Evolutionary conservation across 2,797 vertebrate genomes (phyloP).

Genomic region (Thamnophis elegans): DNA sequence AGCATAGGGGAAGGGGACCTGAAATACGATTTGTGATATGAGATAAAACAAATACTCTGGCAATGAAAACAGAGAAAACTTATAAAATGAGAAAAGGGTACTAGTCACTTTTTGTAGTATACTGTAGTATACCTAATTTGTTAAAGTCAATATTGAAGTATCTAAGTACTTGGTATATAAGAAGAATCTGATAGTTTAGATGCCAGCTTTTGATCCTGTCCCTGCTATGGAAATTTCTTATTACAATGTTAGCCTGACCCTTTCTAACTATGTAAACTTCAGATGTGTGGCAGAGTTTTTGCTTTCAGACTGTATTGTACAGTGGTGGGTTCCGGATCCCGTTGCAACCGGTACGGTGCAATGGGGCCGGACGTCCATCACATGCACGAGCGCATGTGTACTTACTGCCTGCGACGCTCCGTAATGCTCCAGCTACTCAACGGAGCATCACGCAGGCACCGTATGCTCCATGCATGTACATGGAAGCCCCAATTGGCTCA

Average conservation of each 20-base stretch:
- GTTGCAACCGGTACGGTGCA: too few relatives aligned
- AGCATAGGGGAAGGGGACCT: background rate
- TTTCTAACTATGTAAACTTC: background rate
- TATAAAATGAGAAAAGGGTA: background rate
- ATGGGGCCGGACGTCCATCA: too few relatives aligned
- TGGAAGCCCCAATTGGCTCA: too few relatives aligned
- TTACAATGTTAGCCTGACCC: background rate
- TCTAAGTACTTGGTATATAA: background rate
- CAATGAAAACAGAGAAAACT: background rate
- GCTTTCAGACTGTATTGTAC: background rate
- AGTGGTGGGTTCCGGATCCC: too few relatives aligned
- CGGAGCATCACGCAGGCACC: too few relatives aligned
- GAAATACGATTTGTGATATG: background rate
- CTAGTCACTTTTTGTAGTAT: background rate
- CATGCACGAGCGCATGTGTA: too few relatives aligned
- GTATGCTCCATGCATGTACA: too few relatives aligned
- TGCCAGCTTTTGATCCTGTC: background rate
- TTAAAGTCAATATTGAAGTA: background rate
- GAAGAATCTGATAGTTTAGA: background rate
- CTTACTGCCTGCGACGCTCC: too few relatives aligned
- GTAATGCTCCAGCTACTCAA: too few relatives aligned
- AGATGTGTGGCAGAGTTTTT: background rate
- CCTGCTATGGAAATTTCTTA: background rate
- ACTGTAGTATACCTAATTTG: background rate
- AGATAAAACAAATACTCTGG: background rate